Evolutionary conservation across 1,140 invertebrate species (phyloP), one percentile per base, ranked within the genome.

Genomic region (Nephila pilipes): DNA sequence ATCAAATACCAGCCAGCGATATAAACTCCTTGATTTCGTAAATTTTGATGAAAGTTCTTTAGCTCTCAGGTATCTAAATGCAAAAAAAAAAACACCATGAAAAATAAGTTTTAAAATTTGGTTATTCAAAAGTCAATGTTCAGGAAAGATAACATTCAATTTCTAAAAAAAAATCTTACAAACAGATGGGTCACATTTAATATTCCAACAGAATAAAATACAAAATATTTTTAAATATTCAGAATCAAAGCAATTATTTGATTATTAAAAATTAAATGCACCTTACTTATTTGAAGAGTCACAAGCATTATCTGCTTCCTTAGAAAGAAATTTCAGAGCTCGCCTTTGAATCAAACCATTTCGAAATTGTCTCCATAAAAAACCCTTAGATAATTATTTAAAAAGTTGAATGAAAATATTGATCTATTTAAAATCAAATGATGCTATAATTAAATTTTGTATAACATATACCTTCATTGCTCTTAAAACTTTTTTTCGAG

Each of bases 401-500:
- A 22, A 3, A 60, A 29, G 60, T 22, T n/a, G 25, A 46, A 46
- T 8, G 6, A 46, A 46, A 46, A 4, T 10, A 46, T 46, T 46
- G 6, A 46, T 46, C 6, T 10, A 46, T 46, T 46, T 46, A 46
- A 46, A 46, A 46, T 46, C 6, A 46, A 46, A 46, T 6, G 46
- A 46, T 8, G 6, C 12, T 10, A 46, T 1, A 46, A 5, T 2
- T 46, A 69, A 87, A 38, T 63, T 60, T 36, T 36, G 14, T 18
- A 57, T 25, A n/a, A n/a, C 14, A 63, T n/a, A 10, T 91, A 91
- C 90, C 54, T 91, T 91, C 58, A 91, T n/a, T 29, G 90, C 90
- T 32, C 80, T 83, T 2, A 91, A 65, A 29, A 91, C 58, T 69
- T 69, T 91, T 22, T 12, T 69, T 46, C 90, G 36, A 22, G 90